Base-by-base conservation (phyloP, 2,888 invertebrate species). In the Archips xylosteana region DNA sequence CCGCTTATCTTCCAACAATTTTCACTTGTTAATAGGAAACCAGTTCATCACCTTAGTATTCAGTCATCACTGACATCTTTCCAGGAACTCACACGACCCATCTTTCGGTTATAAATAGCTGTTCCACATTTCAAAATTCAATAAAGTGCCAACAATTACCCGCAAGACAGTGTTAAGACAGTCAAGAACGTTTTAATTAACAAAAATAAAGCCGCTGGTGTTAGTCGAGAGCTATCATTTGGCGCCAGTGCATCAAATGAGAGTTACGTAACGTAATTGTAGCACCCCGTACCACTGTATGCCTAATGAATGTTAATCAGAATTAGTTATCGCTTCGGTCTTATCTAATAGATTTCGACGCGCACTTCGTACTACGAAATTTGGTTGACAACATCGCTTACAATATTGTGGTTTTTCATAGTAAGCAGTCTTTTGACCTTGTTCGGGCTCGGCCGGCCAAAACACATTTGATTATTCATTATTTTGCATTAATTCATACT, bases 121-220 rank as follows among this genome's bases (percentile, higher is more conserved):
- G 89, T 79, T 85, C 88, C 86, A 89, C 85, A 87, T 87, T 86
- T 84, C 84, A 87, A 88, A 89, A 86, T 85, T 88, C 51, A 70
- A 66, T 70, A 62, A 57, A 61, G 85, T 86, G 78, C 78, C 71
- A 81, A 80, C 88, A 91, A 91, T 92, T 89, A 87, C 78, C 79
- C 81, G 79, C 81, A 84, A 84, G 87, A 85, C 81, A 78, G 64
- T 75, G 83, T 82, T 80, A 74, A 74, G 65, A 61, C 51, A 59
- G 57, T 81, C 85, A 87, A 89, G 87, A 87, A 83, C 84, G 82
- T 86, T 84, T 86, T 86, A 92, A 92, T 93, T 92, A 92, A 90
- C 83, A 87, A 91, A 92, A 91, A 81, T 82, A 80, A 81, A 80
- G 79, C 59, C 42, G 57, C 42, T 70, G 64, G 63, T 63, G 68